phyloP scores from a whole-genome alignment of 2,797 vertebrate genomes.

The Pipistrellus nathusii region DNA sequence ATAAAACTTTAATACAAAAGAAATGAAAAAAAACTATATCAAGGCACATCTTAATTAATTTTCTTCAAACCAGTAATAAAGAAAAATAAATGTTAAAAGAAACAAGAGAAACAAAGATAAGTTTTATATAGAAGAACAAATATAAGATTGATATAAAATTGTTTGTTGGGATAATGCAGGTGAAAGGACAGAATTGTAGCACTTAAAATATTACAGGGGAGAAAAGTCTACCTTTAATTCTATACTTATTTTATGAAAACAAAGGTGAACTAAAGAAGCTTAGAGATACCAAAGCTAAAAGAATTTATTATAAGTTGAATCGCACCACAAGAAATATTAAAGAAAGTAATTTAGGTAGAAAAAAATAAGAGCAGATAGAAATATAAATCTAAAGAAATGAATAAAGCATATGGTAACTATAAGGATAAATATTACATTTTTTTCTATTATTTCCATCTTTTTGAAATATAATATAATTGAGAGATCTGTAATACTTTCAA shows the following conservation, averaged over 20 bases:
- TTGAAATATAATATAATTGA: background rate
- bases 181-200: background rate
- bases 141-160: background rate
- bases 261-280: background rate
- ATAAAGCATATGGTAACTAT: background rate
- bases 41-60: background rate
- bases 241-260: background rate
- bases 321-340: background rate
- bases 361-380: background rate
- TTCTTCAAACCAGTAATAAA: background rate
- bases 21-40: background rate
- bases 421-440: background rate
- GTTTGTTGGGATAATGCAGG: background rate
- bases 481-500: too few species aligned
- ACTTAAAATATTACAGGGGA: background rate
- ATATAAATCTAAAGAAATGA: background rate
- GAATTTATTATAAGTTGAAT: background rate
- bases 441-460: background rate
- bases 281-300: background rate
- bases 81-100: background rate
- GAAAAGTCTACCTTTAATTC: background rate
- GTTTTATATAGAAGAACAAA: background rate
- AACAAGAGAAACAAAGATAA: background rate
- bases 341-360: background rate
- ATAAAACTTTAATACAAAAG: background rate